Evolutionary conservation across 2,888 invertebrate genomes (phyloP).

Genomic region (Trimorus sp.): DNA sequence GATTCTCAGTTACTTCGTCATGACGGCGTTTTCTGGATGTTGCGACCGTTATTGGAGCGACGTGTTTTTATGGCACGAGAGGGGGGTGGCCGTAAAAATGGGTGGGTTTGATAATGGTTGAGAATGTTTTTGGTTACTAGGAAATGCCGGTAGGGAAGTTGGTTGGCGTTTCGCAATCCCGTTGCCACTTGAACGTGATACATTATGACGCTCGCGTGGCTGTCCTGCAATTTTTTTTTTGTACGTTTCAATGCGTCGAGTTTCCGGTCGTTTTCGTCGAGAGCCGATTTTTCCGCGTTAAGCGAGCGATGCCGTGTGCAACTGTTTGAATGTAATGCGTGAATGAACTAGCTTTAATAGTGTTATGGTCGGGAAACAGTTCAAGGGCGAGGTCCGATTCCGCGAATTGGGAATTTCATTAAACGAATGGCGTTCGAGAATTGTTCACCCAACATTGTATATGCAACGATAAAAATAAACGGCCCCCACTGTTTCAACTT

Average conservation of each 20-base stretch:
- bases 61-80: too few relatives aligned
- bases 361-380: conserved; percentile 1
- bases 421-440: too few relatives aligned
- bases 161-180: conserved; percentile 5
- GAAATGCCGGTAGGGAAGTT: too few relatives aligned
- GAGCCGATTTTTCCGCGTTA: conserved; percentile 9
- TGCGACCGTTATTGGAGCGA: too few relatives aligned
- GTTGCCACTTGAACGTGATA: conserved; percentile 21
- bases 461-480: too few relatives aligned
- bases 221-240: conserved; percentile 19
- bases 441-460: too few relatives aligned
- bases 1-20: conserved; percentile 20
- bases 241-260: conserved; percentile 6
- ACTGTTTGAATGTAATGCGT: conserved; percentile 3
- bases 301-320: neutral
- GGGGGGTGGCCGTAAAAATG: too few relatives aligned
- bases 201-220: conserved; percentile 24
- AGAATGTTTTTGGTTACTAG: too few relatives aligned
- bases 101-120: too few relatives aligned
- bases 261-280: conserved; percentile 30
- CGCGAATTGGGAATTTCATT: conserved; percentile 8
- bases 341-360: conserved; percentile 53
- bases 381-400: conserved; percentile 3
- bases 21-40: too few relatives aligned
- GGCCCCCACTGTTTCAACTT: too few relatives aligned